phyloP scores from a whole-genome alignment of 2,797 vertebrate genomes.

The Anolis apletophallus region DNA sequence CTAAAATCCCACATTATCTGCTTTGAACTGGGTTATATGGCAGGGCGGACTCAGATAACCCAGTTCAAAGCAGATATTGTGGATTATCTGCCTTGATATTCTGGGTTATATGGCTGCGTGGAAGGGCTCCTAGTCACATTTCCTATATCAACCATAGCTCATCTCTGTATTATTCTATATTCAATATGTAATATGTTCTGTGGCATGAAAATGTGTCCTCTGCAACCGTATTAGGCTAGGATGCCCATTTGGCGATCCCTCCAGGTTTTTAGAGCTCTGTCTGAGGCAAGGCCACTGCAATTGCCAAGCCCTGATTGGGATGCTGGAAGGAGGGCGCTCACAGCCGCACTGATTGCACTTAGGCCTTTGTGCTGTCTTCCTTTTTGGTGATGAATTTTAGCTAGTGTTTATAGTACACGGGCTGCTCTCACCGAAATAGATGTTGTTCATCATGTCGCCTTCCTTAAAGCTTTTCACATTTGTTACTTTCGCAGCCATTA shows the following conservation, averaged over 20 bases:
- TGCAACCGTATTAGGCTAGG: not conserved
- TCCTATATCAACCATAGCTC: not conserved
- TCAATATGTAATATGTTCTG: not conserved
- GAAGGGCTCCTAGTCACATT: not conserved
- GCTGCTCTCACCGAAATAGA: constrained; percentile 28
- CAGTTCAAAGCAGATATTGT: too few species aligned
- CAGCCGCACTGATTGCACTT: not conserved
- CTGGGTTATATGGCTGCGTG: too few species aligned
- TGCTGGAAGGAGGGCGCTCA: not conserved
- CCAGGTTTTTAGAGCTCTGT: not conserved
- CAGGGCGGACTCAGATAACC: too few species aligned
- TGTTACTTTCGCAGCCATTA: constrained; percentile 55
- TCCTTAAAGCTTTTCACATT: constrained; percentile 42
- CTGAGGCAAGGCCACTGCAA: not conserved
- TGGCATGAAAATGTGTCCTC: not conserved
- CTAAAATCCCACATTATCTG: too few species aligned
- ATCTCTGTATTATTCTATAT: not conserved
- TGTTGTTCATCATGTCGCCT: constrained; percentile 30
- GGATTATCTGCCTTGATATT: too few species aligned
- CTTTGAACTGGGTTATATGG: too few species aligned
- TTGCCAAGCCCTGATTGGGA: constrained; percentile 13
- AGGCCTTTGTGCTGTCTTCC: constrained; percentile 7
- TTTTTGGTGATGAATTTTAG: constrained; percentile 34
- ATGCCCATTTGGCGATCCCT: not conserved
- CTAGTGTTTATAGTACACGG: not conserved